These are phyloP conservation scores for Protonibea diacanthus DNA, from an alignment of 2,797 vertebrate species.

Conservation along the genomic window DNA sequence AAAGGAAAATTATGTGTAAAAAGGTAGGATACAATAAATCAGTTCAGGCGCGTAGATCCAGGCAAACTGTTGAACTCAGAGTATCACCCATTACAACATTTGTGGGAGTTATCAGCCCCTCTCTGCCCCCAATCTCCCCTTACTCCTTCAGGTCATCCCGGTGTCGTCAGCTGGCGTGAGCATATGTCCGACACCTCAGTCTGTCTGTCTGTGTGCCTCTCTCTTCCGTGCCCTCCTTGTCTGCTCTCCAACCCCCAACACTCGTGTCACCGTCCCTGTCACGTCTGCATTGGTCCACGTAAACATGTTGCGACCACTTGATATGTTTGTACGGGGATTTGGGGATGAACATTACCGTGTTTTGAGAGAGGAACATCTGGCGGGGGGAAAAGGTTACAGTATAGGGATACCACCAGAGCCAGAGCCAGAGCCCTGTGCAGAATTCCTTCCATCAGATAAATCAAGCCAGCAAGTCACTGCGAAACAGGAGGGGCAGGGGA, in stretches of 20 bases:
- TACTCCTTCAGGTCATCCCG: slow-evolving; percentile 72
- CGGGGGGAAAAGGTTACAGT: slow-evolving; percentile 88
- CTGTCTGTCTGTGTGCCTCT: slow-evolving; percentile 45
- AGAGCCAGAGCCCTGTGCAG: slow-evolving; percentile 84
- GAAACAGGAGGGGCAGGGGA: slow-evolving; percentile 71
- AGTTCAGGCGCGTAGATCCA: slow-evolving; percentile 51
- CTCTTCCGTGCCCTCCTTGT: slow-evolving; percentile 31
- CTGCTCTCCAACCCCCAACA: slow-evolving; percentile 29
- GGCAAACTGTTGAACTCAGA: slow-evolving; percentile 67
- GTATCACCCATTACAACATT: slow-evolving; percentile 75
- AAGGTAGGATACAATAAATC: slow-evolving; percentile 72
- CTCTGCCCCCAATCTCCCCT: slow-evolving; percentile 68
- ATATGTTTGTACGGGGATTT: slow-evolving; percentile 88
- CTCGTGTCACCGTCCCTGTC: slow-evolving; percentile 73
- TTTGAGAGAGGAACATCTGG: slow-evolving; percentile 89
- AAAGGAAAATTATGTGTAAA: slow-evolving; percentile 61
- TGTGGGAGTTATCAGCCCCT: slow-evolving; percentile 76
- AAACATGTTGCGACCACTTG: slow-evolving; percentile 85
- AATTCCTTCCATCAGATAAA: slow-evolving; percentile 91
- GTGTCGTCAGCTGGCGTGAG: slow-evolving; percentile 79
- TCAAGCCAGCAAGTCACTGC: slow-evolving; percentile 85
- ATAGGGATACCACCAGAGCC: slow-evolving; percentile 83
- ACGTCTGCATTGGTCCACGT: slow-evolving; percentile 71
- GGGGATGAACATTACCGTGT: slow-evolving; percentile 86
- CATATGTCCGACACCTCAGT: slow-evolving; percentile 78